phyloP scores from a whole-genome alignment of 2,888 invertebrate species.

The Sarcophaga carnaria region DNA sequence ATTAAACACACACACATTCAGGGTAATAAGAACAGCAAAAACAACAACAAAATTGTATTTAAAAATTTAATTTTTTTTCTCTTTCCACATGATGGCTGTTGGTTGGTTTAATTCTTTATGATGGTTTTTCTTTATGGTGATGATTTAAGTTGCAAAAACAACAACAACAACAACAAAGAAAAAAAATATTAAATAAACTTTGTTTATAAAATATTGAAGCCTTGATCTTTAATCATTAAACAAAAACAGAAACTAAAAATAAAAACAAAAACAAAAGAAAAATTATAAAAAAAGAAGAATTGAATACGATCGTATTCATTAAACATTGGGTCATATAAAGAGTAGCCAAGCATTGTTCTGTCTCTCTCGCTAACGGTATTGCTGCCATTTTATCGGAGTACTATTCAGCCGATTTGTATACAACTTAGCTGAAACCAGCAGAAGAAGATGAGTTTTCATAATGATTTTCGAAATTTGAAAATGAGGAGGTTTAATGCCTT shows the following conservation, averaged over 20 bases:
- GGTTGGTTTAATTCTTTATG: too few species aligned
- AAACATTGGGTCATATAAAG: slow-evolving; percentile 12
- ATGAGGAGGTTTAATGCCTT: too few species aligned
- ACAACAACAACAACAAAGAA: neutral
- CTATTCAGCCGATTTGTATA: too few species aligned
- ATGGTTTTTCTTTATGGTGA: too few species aligned
- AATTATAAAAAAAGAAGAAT: neutral
- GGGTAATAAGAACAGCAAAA: neutral
- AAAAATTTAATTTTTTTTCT: slow-evolving; percentile 12
- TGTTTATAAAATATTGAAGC: slow-evolving; percentile 36
- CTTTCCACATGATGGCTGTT: slow-evolving; percentile 11
- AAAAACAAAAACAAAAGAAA: too few species aligned
- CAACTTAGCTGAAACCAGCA: too few species aligned
- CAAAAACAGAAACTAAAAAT: neutral
- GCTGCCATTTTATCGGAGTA: too few species aligned
- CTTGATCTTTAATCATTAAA: slow-evolving; percentile 61
- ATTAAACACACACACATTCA: slow-evolving; percentile 10
- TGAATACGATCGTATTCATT: slow-evolving; percentile 44
- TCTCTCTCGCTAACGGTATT: too few species aligned
- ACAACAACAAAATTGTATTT: neutral
- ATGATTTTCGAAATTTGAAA: too few species aligned
- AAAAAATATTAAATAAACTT: neutral
- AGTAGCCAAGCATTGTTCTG: too few species aligned
- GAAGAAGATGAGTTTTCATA: too few species aligned
- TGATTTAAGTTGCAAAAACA: too few species aligned